These are phyloP conservation scores for Selenia dentaria DNA, from an alignment of 2,888 invertebrate genomes.

Conservation along the genomic window DNA sequence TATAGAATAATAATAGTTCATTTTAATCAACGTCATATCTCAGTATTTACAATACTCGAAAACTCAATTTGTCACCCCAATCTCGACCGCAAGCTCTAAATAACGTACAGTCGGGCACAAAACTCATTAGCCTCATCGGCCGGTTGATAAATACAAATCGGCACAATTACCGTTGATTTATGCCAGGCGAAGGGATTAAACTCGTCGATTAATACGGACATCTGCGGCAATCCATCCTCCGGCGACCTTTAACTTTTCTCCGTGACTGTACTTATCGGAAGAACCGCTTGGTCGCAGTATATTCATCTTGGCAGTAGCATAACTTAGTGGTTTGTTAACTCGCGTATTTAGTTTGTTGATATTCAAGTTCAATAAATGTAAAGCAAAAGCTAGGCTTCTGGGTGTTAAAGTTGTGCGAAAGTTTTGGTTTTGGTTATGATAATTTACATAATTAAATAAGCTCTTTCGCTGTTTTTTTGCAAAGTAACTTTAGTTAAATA, in stretches of 20 bases:
- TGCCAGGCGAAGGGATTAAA: constrained; percentile 71
- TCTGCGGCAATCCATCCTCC: constrained; percentile 74
- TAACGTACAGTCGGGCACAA: constrained; percentile 52
- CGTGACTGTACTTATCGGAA: constrained; percentile 67
- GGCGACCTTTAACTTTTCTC: constrained; percentile 74
- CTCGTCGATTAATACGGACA: constrained; percentile 76
- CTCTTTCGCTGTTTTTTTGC: too few species aligned
- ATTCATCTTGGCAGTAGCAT: constrained; percentile 1
- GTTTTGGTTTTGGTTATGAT: too few species aligned
- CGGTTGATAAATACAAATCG: constrained; percentile 78
- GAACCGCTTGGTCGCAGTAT: constrained; percentile 6
- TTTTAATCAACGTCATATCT: too few species aligned
- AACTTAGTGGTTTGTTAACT: neutral
- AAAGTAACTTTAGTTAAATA: too few species aligned
- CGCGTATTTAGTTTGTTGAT: too few species aligned
- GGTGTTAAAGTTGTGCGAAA: too few species aligned
- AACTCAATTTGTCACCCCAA: constrained; percentile 16
- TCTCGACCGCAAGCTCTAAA: constrained; percentile 33
- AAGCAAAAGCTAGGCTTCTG: too few species aligned
- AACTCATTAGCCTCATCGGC: constrained; percentile 53
- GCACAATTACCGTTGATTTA: constrained; percentile 75
- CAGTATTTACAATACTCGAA: neutral
- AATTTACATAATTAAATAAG: too few species aligned
- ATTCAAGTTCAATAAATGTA: too few species aligned
- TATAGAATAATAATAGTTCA: too few species aligned